Percentiles rank a stretch among this genome's conserved stretches.
Evolutionary conservation across 2,113 vertebrate genomes (phyloP).

Genomic region (Piaya cayana): DNA sequence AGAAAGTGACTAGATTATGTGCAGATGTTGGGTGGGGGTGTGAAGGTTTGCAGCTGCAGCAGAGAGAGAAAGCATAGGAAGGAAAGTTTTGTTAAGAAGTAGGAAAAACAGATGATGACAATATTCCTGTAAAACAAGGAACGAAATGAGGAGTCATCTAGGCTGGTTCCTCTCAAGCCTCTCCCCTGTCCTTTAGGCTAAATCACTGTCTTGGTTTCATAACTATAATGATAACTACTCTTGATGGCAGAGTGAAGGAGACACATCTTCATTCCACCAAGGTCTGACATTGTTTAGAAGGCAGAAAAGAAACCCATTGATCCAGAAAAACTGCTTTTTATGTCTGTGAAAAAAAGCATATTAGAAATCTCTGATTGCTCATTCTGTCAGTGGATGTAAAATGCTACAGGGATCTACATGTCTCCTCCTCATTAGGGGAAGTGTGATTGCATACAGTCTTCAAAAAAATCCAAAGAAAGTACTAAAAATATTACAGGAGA

Average conservation of each 20-base stretch:
- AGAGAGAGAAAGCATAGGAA: background rate
- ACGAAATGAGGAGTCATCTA: background rate
- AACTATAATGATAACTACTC: background rate
- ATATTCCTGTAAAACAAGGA: background rate
- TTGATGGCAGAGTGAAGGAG: background rate
- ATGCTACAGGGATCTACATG: background rate
- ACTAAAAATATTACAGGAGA: background rate
- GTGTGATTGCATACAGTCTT: background rate
- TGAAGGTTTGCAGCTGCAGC: background rate
- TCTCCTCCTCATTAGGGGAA: background rate
- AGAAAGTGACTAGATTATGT: accelerated
- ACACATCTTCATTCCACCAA: background rate
- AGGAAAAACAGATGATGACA: background rate
- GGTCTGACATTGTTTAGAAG: background rate
- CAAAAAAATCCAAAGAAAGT: background rate
- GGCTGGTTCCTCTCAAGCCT: background rate
- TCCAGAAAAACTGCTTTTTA: background rate
- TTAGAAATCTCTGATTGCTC: background rate
- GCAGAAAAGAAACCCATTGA: background rate
- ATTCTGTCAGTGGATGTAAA: background rate
- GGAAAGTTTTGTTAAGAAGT: background rate
- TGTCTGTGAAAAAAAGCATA: background rate
- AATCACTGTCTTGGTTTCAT: background rate
- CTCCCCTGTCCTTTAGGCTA: background rate
- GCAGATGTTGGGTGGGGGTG: background rate